Evolutionary conservation across 2,113 vertebrate species (phyloP), one percentile per base, ranked within the genome.

Genomic region (Chaetops frenatus): DNA sequence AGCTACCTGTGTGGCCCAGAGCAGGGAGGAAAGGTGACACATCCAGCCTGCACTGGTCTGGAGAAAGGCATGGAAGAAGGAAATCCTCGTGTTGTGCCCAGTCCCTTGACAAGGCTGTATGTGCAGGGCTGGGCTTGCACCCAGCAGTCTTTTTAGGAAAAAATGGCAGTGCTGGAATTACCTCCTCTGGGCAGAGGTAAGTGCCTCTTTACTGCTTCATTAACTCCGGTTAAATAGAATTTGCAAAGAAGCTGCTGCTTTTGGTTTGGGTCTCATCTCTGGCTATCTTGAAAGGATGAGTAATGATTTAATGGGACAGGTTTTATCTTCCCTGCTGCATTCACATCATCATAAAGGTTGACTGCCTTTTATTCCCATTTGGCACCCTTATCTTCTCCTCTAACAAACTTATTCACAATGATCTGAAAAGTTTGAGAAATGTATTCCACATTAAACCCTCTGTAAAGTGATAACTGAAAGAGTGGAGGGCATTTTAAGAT

Each of bases 291-390:
- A 89, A 87, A 96, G 67, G 54, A 91, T 88, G 53, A 97, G 33
- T 88, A 86, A 95, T 90, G 76, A 91, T 88, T 90, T 93, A 94
- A 94, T 54, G 40, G 83, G 45, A 80, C 71, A 81, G 93, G 90
- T 86, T 96, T 96, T 82, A 77, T 85, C 90, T 91, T 90, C 84
- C 29, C 27, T 53, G 76, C 51, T 86, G 60, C 57, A 61, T 90
- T 94, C 80, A 74, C 35, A 66, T 90, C 48, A 54, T 35, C 79
- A 78, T 70, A 84, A 88, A 94, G n/a, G 83, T 82, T 78, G 36
- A 62, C 69, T 64, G 44, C 38, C 38, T 87, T 86, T 94, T 85
- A 84, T 65, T 90, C 56, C 45, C 35, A 79, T 35, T 94, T 74
- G 67, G 53, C 69, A 86, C 50, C 18, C 40, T 73, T 86, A 86